Evolutionary conservation across 2,113 vertebrate species (phyloP).

Genomic region (Ondatra zibethicus): DNA sequence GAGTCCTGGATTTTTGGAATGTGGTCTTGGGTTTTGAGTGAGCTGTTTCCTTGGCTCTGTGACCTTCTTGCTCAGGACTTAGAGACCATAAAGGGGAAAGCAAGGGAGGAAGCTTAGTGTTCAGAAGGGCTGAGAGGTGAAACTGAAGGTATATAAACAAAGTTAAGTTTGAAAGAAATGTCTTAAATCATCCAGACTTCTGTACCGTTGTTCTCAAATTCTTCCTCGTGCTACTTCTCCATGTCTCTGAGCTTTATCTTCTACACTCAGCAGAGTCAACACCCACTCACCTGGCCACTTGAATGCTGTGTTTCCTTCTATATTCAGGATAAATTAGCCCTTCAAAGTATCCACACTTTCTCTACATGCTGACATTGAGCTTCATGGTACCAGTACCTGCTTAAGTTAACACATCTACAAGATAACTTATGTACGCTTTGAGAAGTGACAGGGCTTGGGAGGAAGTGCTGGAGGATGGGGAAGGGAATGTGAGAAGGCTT

Average conservation of each 20-base stretch:
- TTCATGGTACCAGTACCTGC: not conserved
- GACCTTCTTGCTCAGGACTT: not conserved
- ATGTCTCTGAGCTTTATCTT: slow-evolving; percentile 9
- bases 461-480: not conserved
- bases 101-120: not conserved
- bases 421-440: not conserved
- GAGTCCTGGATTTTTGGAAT: not conserved
- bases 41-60: not conserved
- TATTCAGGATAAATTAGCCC: not conserved
- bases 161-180: slow-evolving; percentile 39
- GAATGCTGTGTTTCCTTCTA: not conserved
- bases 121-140: not conserved
- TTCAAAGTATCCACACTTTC: not conserved
- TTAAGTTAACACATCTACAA: not conserved
- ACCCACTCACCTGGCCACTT: not conserved
- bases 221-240: not conserved
- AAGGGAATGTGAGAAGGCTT: not conserved
- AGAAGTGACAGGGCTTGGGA: not conserved
- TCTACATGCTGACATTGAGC: not conserved
- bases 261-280: not conserved
- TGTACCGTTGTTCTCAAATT: not conserved
- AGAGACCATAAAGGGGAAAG: not conserved
- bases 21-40: not conserved
- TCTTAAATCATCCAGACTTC: not conserved
- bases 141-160: not conserved